Conservation (phyloP, 2,888 invertebrate genomes). For the Pecten maximus region DNA sequence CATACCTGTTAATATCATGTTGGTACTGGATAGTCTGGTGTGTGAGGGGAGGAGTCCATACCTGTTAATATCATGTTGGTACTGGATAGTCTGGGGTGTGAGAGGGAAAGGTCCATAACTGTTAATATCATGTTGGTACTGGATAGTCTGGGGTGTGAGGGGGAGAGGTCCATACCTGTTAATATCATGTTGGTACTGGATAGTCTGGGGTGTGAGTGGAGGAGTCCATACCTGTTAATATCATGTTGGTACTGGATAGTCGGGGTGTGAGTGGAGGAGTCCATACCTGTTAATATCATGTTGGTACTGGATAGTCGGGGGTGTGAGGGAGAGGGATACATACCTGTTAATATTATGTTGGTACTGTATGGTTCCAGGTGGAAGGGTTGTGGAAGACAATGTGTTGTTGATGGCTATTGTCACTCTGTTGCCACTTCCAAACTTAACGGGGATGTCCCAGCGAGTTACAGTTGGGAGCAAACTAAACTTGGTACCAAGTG, state of each 20-base stretch:
- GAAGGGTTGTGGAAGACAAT: constrained; percentile 92
- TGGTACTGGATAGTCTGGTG: not conserved
- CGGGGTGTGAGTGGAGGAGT: too few species aligned
- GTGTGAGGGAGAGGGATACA: constrained; percentile 23
- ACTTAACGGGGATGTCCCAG: constrained; percentile 85
- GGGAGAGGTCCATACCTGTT: too few species aligned
- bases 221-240: too few species aligned
- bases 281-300: not conserved
- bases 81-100: not conserved
- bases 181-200: too few species aligned
- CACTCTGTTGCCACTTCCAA: constrained; percentile 85
- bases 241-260: too few species aligned
- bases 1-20: not conserved
- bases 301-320: not conserved
- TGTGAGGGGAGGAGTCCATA: not conserved
- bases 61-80: constrained; percentile 7
- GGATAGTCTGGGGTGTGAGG: not conserved
- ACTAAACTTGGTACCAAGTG: too few species aligned
- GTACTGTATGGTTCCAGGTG: constrained; percentile 89
- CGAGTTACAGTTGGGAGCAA: too few species aligned
- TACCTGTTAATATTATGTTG: constrained; percentile 74
- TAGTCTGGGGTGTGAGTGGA: too few species aligned
- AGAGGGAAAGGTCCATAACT: not conserved
- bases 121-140: not conserved
- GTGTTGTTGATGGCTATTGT: constrained; percentile 98